Percentiles rank a stretch among this genome's conserved stretches.
Conservation (phyloP, 2,113 vertebrate genomes). For the Numenius arquata region DNA sequence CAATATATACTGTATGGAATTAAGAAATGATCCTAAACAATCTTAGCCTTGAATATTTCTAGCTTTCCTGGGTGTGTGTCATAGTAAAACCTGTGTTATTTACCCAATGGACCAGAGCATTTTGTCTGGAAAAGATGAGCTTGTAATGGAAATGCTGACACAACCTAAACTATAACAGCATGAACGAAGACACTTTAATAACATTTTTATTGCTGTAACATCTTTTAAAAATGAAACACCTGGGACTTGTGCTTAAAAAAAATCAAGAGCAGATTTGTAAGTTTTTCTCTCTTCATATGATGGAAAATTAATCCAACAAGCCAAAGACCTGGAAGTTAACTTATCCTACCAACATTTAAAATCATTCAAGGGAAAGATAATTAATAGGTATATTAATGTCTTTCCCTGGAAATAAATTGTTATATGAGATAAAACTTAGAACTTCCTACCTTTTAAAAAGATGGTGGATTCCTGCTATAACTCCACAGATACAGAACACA, state of each 20-base stretch:
- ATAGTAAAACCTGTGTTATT: constrained; percentile 58
- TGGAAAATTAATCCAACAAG: background rate
- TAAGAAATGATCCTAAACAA: constrained; percentile 5
- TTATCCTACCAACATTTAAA: background rate
- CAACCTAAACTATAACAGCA: constrained; percentile 50
- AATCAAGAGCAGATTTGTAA: background rate
- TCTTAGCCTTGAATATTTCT: constrained; percentile 19
- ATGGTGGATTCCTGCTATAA: background rate
- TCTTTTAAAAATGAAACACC: constrained; percentile 65
- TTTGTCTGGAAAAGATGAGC: constrained; percentile 54
- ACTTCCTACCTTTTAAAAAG: background rate
- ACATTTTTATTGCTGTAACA: constrained; percentile 65
- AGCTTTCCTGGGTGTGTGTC: constrained; percentile 5
- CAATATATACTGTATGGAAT: background rate
- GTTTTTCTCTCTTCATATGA: background rate
- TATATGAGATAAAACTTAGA: background rate
- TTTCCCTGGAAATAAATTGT: background rate
- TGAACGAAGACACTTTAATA: constrained; percentile 66
- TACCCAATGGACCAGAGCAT: constrained; percentile 56
- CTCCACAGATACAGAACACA: background rate
- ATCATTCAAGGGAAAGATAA: background rate
- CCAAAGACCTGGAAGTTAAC: background rate
- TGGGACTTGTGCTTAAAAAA: constrained; percentile 44
- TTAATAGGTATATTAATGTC: background rate
- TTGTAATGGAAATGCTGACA: constrained; percentile 65